phyloP scores from a whole-genome alignment of 1,140 invertebrate species.

The Antheraea mylitta region DNA sequence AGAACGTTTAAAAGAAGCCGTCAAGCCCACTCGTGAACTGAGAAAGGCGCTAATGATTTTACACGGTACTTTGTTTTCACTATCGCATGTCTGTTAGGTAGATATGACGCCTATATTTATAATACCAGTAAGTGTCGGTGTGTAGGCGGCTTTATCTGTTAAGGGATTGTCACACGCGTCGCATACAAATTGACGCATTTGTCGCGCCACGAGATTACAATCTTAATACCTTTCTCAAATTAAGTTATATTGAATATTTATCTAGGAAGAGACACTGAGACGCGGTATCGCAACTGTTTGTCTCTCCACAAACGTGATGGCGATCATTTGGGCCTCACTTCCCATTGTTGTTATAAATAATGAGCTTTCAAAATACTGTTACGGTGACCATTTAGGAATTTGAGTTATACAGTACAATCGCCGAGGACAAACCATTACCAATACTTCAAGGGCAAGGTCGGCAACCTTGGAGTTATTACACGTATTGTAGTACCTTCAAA shows the following conservation, averaged over 20 bases:
- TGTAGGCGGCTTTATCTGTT: constrained; percentile 47
- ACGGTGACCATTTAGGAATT: neutral
- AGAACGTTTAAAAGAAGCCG: neutral
- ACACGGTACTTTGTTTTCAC: neutral
- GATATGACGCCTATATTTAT: neutral
- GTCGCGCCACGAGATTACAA: constrained; percentile 43
- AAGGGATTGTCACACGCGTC: constrained; percentile 46
- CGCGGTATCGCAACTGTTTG: neutral
- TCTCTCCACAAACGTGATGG: neutral
- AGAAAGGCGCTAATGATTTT: neutral
- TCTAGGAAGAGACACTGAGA: constrained; percentile 17
- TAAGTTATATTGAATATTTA: constrained; percentile 55
- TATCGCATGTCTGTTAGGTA: neutral
- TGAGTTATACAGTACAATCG: neutral
- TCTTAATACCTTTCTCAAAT: constrained; percentile 54
- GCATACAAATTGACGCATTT: constrained; percentile 68
- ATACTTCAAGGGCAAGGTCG: too few relatives aligned
- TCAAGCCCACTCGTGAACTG: neutral
- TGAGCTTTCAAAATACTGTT: neutral
- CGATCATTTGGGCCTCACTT: neutral
- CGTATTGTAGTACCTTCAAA: too few relatives aligned
- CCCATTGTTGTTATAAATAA: neutral
- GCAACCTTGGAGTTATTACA: too few relatives aligned
- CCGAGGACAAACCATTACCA: neutral
- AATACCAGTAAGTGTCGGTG: neutral